Evolutionary conservation across 2,888 invertebrate species (phyloP).

Genomic region (Callyntrura guangdongensis): DNA sequence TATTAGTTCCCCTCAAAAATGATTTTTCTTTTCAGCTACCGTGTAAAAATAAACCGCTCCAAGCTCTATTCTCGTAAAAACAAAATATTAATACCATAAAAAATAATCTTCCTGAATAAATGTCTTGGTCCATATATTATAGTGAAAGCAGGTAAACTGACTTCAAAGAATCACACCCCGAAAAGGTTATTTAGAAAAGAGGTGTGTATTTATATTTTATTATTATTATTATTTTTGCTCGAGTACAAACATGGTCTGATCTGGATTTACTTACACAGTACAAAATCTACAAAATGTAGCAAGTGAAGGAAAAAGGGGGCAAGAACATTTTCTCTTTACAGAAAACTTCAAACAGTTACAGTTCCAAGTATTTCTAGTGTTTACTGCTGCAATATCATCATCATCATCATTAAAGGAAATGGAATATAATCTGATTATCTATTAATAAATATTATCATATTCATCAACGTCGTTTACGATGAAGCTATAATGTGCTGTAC

Average conservation of each 20-base stretch:
- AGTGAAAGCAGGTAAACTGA: neutral
- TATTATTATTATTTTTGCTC: too few species aligned
- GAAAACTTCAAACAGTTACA: neutral
- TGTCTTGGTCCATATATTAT: neutral
- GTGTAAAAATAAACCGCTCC: slow-evolving; percentile 52
- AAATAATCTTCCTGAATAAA: slow-evolving; percentile 16
- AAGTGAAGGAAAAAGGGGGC: neutral
- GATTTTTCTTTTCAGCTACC: slow-evolving; percentile 52
- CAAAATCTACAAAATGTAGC: neutral
- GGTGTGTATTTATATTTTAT: too few species aligned
- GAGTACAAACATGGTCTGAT: neutral
- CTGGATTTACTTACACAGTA: neutral
- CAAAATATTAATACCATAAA: neutral
- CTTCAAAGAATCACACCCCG: slow-evolving; percentile 51
- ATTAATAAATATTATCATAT: slow-evolving; percentile 44
- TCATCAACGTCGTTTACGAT: slow-evolving; percentile 10
- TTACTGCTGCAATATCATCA: neutral
- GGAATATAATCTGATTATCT: slow-evolving; percentile 40
- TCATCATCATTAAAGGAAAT: slow-evolving; percentile 27
- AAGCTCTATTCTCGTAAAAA: slow-evolving; percentile 22
- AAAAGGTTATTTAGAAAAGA: neutral
- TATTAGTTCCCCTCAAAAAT: slow-evolving; percentile 60
- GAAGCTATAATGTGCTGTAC: neutral
- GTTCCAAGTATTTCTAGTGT: neutral
- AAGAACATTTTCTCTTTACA: neutral